Conservation (phyloP, 2,797 vertebrate genomes). For the Lophius americanus region DNA sequence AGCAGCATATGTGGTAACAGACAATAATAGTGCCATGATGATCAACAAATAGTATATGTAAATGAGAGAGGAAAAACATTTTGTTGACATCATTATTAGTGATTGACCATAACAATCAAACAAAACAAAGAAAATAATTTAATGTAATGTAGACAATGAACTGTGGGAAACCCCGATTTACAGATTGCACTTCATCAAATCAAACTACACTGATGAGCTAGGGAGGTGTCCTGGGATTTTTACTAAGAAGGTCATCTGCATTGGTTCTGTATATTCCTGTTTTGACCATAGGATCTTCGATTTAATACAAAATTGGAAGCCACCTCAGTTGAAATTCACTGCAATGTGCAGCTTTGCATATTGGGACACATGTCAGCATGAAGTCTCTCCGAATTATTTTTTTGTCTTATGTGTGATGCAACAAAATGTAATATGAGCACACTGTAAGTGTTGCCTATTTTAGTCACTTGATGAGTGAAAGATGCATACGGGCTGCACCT, state of each 20-base stretch:
- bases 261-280: constrained; percentile 7
- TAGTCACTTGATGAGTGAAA: constrained; percentile 20
- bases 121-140: too few relatives aligned
- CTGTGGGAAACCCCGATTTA: too few relatives aligned
- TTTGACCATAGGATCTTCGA: constrained; percentile 5
- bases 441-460: constrained; percentile 28
- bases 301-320: constrained; percentile 11
- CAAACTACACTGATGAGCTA: not conserved
- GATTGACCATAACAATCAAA: too few relatives aligned
- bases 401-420: constrained; percentile 61
- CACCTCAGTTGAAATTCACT: constrained; percentile 8
- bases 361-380: constrained; percentile 39
- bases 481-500: not conserved
- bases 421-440: constrained; percentile 12
- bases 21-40: too few relatives aligned
- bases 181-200: not conserved
- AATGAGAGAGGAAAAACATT: too few relatives aligned
- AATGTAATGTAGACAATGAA: too few relatives aligned
- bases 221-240: not conserved
- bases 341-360: constrained; percentile 31
- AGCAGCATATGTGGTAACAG: too few relatives aligned
- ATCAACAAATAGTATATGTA: too few relatives aligned
- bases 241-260: not conserved
- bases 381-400: constrained; percentile 21
- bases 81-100: too few relatives aligned